Base-by-base conservation (phyloP, 2,113 vertebrate genomes). In the Stomatorhinus ivindoensis region DNA sequence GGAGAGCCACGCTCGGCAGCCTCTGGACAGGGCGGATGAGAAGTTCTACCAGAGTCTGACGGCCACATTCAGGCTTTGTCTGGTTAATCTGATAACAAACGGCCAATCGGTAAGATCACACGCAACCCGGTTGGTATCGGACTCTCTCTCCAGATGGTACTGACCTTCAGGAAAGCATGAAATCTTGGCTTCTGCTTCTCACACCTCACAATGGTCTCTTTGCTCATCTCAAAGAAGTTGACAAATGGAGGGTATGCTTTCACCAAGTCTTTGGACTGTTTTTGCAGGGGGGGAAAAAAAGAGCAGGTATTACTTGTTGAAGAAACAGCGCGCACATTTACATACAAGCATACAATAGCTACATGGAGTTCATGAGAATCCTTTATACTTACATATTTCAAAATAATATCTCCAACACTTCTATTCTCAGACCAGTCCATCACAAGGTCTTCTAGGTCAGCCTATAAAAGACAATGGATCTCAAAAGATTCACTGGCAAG, bases 161-260 rank as follows among this genome's bases (percentile, higher is more conserved):
- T 92, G 93, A 98, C 98, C 98, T 99, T 99, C 0, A 99, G 93
- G 92, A 99, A 99, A 53, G 98, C 98, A 89, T 99, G 98, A 95
- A 99, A 99, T 84, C 98, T 96, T 31, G 98, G 98, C 91, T 99
- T 99, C 94, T 96, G 98, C 93, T 96, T 99, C 94, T 99, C 98
- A 95, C 98, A 99, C 86, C 95, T 96, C 90, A 97, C 97, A 93
- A 99, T 97, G 0, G 97, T 98, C 93, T 99, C 98, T 92, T 99
- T 99, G 94, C 98, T 99, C 98, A 99, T 99, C 96, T 99, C 98
- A 91, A 99, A 99, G 91, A 99, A 99, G 95, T 99, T 99, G 94
- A 99, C 97, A 93, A 99, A 99, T 0, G 98, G 98, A 44, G 98
- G 98, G 73, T 99, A 99, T 15, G 96, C 97, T 95, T 97, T 99